Percentiles rank a stretch among this genome's conserved stretches.
These are phyloP conservation scores for honey bee (Apis mellifera) DNA, from an alignment of 1,140 invertebrate genomes.

Conservation along the genomic window DNA sequence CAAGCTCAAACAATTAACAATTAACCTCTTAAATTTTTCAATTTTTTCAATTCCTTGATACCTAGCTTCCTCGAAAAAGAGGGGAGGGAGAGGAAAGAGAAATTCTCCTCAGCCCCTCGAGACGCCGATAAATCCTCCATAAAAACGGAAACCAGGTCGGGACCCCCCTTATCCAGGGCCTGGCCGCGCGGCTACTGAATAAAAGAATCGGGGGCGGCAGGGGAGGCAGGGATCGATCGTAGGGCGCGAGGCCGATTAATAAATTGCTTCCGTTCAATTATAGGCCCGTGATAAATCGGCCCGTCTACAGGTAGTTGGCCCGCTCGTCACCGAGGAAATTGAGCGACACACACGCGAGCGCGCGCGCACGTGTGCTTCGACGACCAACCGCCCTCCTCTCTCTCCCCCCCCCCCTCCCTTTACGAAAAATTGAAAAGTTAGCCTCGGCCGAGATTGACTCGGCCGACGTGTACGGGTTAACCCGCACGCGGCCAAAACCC, in stretches of 20 bases:
- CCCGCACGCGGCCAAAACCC: too few species aligned
- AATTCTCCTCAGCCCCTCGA: too few species aligned
- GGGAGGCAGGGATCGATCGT: constrained; percentile 51
- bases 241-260: constrained; percentile 63
- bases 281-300: constrained; percentile 65
- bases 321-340: constrained; percentile 65
- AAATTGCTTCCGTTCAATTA: constrained; percentile 71
- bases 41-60: too few species aligned
- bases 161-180: not conserved
- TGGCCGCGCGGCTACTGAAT: not conserved
- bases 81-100: too few species aligned
- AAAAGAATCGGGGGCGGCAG: constrained; percentile 43
- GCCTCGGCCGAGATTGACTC: constrained; percentile 60
- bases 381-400: constrained; percentile 10
- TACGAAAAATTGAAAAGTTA: constrained; percentile 68
- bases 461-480: not conserved
- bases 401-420: not conserved
- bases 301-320: constrained; percentile 58
- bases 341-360: constrained; percentile 29
- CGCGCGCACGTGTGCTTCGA: not conserved
- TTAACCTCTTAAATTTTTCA: too few species aligned
- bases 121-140: not conserved
- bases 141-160: not conserved
- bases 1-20: too few species aligned
- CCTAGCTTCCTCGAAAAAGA: too few species aligned